Evolutionary conservation across 2,888 invertebrate genomes (phyloP).

Genomic region (Ephialtes manifestator): DNA sequence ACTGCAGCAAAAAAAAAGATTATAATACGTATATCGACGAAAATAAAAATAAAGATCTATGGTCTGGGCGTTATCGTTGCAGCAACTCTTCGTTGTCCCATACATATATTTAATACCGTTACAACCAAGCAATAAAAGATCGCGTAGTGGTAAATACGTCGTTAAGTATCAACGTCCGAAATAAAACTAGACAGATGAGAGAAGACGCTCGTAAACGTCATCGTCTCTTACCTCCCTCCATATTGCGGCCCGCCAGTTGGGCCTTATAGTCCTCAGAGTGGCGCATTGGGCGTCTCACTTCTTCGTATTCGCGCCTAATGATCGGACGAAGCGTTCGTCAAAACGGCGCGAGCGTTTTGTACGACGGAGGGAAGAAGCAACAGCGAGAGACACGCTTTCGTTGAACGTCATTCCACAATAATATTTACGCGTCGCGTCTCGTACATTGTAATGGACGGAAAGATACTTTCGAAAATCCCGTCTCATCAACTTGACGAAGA

Average conservation of each 20-base stretch:
- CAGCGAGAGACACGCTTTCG: not conserved
- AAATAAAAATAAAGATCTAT: constrained; percentile 11
- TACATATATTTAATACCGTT: constrained; percentile 45
- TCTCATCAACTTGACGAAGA: not conserved
- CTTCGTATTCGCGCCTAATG: constrained; percentile 30
- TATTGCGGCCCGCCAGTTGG: not conserved
- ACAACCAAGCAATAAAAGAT: constrained; percentile 45
- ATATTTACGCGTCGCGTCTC: constrained; percentile 37
- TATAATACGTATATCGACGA: constrained; percentile 4
- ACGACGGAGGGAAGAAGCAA: not conserved
- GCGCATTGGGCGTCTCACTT: not conserved
- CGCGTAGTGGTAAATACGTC: constrained; percentile 52
- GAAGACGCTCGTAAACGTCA: constrained; percentile 57
- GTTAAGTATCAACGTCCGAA: constrained; percentile 56
- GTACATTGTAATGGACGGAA: constrained; percentile 37
- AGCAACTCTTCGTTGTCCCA: constrained; percentile 3
- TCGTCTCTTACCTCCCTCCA: constrained; percentile 13
- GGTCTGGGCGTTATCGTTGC: constrained; percentile 32
- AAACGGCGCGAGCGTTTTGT: not conserved
- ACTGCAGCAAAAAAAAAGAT: not conserved
- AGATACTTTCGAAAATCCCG: constrained; percentile 48
- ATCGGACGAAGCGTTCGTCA: constrained; percentile 31
- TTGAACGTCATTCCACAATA: constrained; percentile 39
- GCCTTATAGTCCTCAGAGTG: not conserved
- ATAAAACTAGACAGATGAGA: constrained; percentile 44